These are phyloP conservation scores for Drosophila melanica DNA, from an alignment of 1,140 invertebrate genomes.

Conservation along the genomic window DNA sequence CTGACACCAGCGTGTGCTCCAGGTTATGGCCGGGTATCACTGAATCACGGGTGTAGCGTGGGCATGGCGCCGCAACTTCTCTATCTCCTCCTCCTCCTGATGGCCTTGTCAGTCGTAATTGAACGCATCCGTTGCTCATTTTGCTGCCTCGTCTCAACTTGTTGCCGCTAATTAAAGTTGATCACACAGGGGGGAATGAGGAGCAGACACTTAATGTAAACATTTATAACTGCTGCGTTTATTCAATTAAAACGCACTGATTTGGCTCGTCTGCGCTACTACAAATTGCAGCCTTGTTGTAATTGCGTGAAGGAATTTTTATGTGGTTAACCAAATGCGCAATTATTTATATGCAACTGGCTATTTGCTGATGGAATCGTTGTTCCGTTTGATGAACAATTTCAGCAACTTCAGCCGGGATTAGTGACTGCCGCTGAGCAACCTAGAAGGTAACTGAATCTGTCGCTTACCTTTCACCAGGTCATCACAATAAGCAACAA, in stretches of 20 bases:
- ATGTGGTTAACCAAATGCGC: constrained; percentile 41
- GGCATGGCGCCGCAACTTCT: constrained; percentile 28
- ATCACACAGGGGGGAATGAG: constrained; percentile 28
- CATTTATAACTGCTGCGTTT: constrained; percentile 74
- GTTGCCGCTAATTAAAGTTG: constrained; percentile 74
- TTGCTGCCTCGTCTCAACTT: constrained; percentile 47
- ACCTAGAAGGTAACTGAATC: neutral
- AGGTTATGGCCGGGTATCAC: neutral
- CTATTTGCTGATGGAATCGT: constrained; percentile 1
- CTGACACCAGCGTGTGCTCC: constrained; percentile 56
- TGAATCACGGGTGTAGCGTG: constrained; percentile 7
- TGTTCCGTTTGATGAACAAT: constrained; percentile 17
- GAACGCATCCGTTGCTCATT: constrained; percentile 64
- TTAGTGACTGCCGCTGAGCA: neutral
- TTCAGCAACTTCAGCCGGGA: constrained; percentile 13
- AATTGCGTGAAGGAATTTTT: constrained; percentile 54
- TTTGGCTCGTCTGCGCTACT: constrained; percentile 33
- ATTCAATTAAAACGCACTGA: constrained; percentile 70
- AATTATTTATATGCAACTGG: constrained; percentile 20
- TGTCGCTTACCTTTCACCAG: neutral
- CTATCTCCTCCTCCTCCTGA: neutral
- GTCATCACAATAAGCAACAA: neutral
- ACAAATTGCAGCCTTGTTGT: constrained; percentile 59
- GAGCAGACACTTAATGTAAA: constrained; percentile 60
- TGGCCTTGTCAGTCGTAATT: constrained; percentile 49